A percentile compares a stretch with the other conserved stretches of the same genome.
Evolutionary conservation across 2,113 vertebrate species (phyloP).

Genomic region (Labeo catla): DNA sequence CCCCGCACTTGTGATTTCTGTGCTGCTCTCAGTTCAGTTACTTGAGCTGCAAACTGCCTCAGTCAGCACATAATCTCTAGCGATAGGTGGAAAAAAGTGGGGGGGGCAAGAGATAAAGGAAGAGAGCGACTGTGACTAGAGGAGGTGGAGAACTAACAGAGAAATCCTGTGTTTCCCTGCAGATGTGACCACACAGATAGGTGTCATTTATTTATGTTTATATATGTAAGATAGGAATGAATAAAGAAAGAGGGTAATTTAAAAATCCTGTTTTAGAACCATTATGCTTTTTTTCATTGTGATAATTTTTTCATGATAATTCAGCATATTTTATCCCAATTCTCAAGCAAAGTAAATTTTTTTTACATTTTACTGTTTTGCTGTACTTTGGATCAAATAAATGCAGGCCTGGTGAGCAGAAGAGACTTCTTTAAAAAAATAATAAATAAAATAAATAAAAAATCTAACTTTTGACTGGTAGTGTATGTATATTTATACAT

Average conservation of each 20-base stretch:
- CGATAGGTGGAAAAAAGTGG: constrained; percentile 51
- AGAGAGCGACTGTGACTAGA: constrained; percentile 43
- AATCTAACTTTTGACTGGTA: too few species aligned
- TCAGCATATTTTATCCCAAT: not conserved
- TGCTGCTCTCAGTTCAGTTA: constrained; percentile 57
- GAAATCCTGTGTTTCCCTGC: constrained; percentile 33
- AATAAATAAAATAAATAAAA: too few species aligned
- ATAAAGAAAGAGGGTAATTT: not conserved
- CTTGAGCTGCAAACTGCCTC: constrained; percentile 70
- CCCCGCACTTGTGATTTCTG: constrained; percentile 15
- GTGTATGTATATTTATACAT: too few species aligned
- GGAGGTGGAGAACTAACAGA: constrained; percentile 19
- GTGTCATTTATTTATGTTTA: too few species aligned
- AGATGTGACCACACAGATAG: constrained; percentile 21
- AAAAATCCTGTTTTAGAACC: not conserved
- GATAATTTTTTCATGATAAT: not conserved
- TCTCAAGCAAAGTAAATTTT: not conserved
- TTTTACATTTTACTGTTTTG: too few species aligned
- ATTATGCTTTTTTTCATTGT: not conserved
- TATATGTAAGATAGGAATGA: not conserved
- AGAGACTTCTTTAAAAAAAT: too few species aligned
- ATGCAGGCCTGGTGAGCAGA: too few species aligned
- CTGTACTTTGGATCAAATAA: too few species aligned
- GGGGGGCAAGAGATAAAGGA: constrained; percentile 57
- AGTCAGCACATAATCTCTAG: constrained; percentile 75